A percentile compares a stretch with the other conserved stretches of the same genome.
These are phyloP conservation scores for Lucinisca nassula DNA, from an alignment of 2,888 invertebrate species.

Conservation along the genomic window DNA sequence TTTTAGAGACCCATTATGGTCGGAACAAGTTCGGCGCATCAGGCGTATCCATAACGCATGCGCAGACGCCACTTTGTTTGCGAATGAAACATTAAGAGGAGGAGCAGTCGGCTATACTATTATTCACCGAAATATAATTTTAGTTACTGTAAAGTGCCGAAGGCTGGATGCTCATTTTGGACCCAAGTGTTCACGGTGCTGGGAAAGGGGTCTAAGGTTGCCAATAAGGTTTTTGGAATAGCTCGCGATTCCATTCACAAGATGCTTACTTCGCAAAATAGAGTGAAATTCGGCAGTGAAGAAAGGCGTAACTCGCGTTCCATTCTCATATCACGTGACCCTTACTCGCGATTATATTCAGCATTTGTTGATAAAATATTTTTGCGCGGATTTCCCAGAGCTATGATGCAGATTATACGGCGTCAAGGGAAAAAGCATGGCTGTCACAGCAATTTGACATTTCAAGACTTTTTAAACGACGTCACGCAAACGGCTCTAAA, in stretches of 20 bases:
- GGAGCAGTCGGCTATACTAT: background rate
- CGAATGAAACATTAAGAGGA: background rate
- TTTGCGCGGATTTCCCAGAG: background rate
- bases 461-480: slow-evolving; percentile 42
- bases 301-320: background rate
- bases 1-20: too few species aligned
- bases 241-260: slow-evolving; percentile 5
- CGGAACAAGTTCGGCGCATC: background rate
- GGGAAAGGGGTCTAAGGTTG: background rate
- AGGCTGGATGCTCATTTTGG: slow-evolving; percentile 49
- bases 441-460: slow-evolving; percentile 7
- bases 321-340: slow-evolving; percentile 51
- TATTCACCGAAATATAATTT: slow-evolving; percentile 24
- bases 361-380: slow-evolving; percentile 47
- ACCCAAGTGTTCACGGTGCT: slow-evolving; percentile 33
- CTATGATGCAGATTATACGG: background rate
- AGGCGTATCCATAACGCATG: background rate
- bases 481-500: background rate
- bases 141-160: slow-evolving; percentile 52
- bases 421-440: background rate
- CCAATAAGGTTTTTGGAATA: background rate
- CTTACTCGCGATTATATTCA: slow-evolving; percentile 44
- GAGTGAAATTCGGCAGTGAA: background rate
- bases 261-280: background rate
- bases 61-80: background rate